Conservation (phyloP, 2,888 invertebrate species). For the Tromatobia lineatoria region DNA sequence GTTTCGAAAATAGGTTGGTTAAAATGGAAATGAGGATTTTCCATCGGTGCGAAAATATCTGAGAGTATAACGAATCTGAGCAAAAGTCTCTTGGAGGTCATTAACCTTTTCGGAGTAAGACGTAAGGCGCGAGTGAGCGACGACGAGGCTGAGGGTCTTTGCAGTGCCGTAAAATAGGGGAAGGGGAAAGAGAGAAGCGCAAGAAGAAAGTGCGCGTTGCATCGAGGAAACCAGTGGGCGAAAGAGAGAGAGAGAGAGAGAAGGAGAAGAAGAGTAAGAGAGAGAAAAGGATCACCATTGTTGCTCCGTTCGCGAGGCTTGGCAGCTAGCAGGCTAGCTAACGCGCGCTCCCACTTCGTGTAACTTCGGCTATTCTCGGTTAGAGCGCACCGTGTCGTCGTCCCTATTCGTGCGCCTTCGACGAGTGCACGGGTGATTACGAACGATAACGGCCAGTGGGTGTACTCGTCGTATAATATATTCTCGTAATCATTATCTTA, state of each 20-base stretch:
- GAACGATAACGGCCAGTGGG: slow-evolving; percentile 35
- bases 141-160: slow-evolving; percentile 23
- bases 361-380: slow-evolving; percentile 57
- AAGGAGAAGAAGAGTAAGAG: slow-evolving; percentile 51
- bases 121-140: slow-evolving; percentile 36
- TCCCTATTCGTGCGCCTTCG: slow-evolving; percentile 30
- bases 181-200: slow-evolving; percentile 54
- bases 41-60: not conserved
- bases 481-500: not conserved
- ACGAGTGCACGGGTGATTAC: slow-evolving; percentile 29
- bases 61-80: slow-evolving; percentile 38
- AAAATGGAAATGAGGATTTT: not conserved
- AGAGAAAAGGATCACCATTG: slow-evolving; percentile 62
- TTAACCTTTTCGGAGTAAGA: slow-evolving; percentile 62
- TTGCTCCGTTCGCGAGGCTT: slow-evolving; percentile 51
- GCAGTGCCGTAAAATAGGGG: slow-evolving; percentile 28
- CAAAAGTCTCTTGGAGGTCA: slow-evolving; percentile 49
- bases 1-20: not conserved
- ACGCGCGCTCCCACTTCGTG: slow-evolving; percentile 53
- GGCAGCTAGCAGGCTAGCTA: slow-evolving; percentile 44
- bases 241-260: slow-evolving; percentile 43
- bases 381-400: slow-evolving; percentile 41
- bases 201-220: slow-evolving; percentile 56
- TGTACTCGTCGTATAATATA: not conserved
- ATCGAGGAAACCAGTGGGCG: slow-evolving; percentile 65